Base-by-base conservation (phyloP, 2,888 invertebrate species). In the Actias luna region DNA sequence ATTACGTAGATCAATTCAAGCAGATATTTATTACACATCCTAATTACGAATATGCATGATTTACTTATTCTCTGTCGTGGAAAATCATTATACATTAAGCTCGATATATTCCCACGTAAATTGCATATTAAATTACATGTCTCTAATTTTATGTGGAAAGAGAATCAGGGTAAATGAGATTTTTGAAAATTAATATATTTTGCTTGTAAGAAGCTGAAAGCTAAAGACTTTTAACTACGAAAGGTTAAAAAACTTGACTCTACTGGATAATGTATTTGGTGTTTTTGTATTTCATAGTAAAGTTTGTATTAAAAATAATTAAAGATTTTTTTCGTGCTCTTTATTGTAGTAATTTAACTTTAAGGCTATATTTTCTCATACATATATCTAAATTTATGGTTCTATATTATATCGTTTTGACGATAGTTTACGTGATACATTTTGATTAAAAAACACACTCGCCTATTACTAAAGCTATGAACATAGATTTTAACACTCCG, bases 61-160 rank as follows among this genome's bases (percentile, higher is more conserved):
- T 59, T 61, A 61, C 65, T 64, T 57, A 58, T 58, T 66, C 64
- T 60, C 63, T 63, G 7, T 66, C 63, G 68, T 64, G 27, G 18
- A 27, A 59, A 14, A 59, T 42, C 27, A 12, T 59, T 31, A 12
- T 5, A 31, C 18, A 1, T 35, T 31, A 39, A 42, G 33, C 22
- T 39, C 50, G 14, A 50, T 58, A 60, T 58, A 59, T 18, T 16
- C n/a, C n/a, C 1, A 73, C 67, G 71, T 70, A 72, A 67, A 69
- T 71, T 71, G 67, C 62, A 69, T 70, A 77, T 76, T 75, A 75
- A 74, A 74, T 80, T 78, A 73, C 73, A 71, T 65, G 69, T 67
- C 73, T 73, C 71, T 69, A 67, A 66, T 68, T 65, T 69, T 64
- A 68, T 67, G 64, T 63, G 61, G 60, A 62, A 60, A 64, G 59